Conservation (phyloP, 2,888 invertebrate species). For the Hymenopus coronatus region DNA sequence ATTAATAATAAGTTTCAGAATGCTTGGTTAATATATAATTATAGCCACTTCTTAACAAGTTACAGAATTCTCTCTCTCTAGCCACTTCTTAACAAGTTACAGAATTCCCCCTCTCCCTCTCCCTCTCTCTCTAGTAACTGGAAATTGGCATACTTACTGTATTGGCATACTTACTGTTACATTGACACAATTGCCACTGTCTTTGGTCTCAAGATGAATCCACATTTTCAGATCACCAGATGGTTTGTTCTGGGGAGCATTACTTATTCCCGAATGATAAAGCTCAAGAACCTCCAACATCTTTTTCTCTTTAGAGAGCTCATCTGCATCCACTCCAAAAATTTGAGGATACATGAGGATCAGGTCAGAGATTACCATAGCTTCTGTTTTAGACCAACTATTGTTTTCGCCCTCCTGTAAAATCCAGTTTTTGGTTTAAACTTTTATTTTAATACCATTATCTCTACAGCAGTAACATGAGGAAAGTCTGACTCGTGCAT, state of each 20-base stretch:
- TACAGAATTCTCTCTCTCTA: no score
- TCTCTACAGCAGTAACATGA: no score
- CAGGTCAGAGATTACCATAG: conserved; percentile 73
- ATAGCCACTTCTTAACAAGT: no score
- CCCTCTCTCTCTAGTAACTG: no score
- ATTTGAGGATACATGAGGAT: conserved; percentile 71
- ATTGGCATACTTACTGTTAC: conserved; percentile 54
- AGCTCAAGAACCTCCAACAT: conserved; percentile 71
- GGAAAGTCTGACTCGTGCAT: no score
- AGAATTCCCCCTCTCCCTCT: no score
- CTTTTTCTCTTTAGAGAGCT: conserved; percentile 70
- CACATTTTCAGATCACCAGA: conserved; percentile 80
- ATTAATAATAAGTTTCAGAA: no score
- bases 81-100: no score
- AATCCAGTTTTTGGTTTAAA: neutral
- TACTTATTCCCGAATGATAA: conserved; percentile 57
- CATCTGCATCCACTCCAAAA: conserved; percentile 76
- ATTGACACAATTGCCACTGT: conserved; percentile 55
- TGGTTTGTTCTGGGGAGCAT: conserved; percentile 50
- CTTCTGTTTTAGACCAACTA: conserved; percentile 64
- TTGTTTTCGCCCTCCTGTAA: conserved; percentile 26
- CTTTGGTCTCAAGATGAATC: conserved; percentile 68
- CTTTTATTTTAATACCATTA: no score
- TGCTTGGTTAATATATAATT: no score
- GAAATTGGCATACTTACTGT: no score